Conservation (phyloP, 2,888 invertebrate genomes). For the Galeopsomyia nigrocyanea region DNA sequence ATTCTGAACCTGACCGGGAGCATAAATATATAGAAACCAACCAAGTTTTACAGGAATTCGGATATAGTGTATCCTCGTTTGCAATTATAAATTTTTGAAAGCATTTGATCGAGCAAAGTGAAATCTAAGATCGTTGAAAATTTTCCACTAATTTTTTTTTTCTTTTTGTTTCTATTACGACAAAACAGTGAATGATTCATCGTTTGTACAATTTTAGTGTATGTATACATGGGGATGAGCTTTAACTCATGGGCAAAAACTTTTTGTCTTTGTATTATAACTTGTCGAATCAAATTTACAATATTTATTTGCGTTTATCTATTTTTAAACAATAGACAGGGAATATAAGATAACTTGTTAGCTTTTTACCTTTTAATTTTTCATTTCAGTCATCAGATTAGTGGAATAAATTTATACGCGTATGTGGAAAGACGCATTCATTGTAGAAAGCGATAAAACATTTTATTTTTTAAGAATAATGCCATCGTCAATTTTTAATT, state of each 20-base stretch:
- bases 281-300: constrained; percentile 35
- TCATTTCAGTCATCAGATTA: constrained; percentile 21
- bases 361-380: constrained; percentile 32
- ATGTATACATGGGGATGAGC: constrained; percentile 13
- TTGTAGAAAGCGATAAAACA: constrained; percentile 14
- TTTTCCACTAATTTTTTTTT: constrained; percentile 26
- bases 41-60: constrained; percentile 55
- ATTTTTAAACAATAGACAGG: constrained; percentile 21
- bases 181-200: constrained; percentile 23
- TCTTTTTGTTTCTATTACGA: too few relatives aligned
- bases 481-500: constrained; percentile 19
- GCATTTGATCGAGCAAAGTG: constrained; percentile 25
- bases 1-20: constrained; percentile 61
- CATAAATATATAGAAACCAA: constrained; percentile 61
- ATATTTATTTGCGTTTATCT: constrained; percentile 38
- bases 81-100: constrained; percentile 24
- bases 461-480: constrained; percentile 40
- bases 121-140: constrained; percentile 19
- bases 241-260: constrained; percentile 23
- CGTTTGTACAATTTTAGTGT: constrained; percentile 27
- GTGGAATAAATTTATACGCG: constrained; percentile 9
- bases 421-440: neutral
- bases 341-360: constrained; percentile 22
- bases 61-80: constrained; percentile 29
- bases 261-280: constrained; percentile 34